Conservation (phyloP, 1,140 invertebrate genomes). For the Vanessa atalanta region DNA sequence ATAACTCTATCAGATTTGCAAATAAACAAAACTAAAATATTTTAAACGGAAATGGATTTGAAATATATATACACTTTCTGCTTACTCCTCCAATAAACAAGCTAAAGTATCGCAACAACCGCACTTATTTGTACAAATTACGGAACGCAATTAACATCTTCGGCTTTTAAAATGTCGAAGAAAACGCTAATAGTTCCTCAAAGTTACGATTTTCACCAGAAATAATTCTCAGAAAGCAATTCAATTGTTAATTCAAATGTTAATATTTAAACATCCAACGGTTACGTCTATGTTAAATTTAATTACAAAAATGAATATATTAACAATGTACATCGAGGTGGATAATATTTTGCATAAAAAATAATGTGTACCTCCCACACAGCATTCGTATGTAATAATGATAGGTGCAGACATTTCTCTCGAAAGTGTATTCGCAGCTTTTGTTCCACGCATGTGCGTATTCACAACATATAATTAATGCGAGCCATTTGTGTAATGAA, state of each 20-base stretch:
- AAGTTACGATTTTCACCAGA: slow-evolving; percentile 3
- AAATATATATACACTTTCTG: background rate
- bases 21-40: slow-evolving; percentile 4
- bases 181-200: slow-evolving; percentile 23
- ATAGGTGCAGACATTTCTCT: slow-evolving; percentile 29
- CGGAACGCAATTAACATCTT: slow-evolving; percentile 22
- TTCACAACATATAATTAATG: slow-evolving; percentile 21
- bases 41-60: background rate
- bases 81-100: slow-evolving; percentile 12
- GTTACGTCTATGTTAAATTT: background rate
- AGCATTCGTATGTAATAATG: slow-evolving; percentile 39
- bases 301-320: background rate
- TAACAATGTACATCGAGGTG: background rate
- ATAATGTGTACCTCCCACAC: slow-evolving; percentile 33
- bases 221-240: slow-evolving; percentile 13
- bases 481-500: slow-evolving; percentile 20
- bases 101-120: slow-evolving; percentile 4
- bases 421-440: slow-evolving; percentile 8
- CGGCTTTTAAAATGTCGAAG: slow-evolving; percentile 24
- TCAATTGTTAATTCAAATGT: background rate
- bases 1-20: background rate
- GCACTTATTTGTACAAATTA: slow-evolving; percentile 28
- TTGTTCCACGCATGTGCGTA: slow-evolving; percentile 13
- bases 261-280: background rate
- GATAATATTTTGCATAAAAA: slow-evolving; percentile 23